Base-by-base conservation (phyloP, 2,888 invertebrate species). In the Anoncus sp. region DNA sequence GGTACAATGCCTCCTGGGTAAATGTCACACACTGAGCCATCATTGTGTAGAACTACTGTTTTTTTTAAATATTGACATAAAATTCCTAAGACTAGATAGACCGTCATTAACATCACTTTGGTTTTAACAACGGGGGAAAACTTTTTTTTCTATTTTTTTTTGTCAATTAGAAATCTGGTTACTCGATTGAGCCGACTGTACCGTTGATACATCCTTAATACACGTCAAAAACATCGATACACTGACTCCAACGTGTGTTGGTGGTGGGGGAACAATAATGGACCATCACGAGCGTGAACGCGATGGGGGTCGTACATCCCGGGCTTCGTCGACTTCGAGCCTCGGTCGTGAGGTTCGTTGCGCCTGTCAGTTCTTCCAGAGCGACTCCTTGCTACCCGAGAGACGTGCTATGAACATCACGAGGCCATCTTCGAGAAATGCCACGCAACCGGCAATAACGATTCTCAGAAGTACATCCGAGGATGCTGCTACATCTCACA, bases 301-400 rank as follows among this genome's bases (percentile, higher is more conserved):
- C 31, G 95, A 96, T 85, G 93, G 96, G 87, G 94, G 94, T 89
- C 94, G 95, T 88, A 94, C 95, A 89, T 94, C 95, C 82, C 94
- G 95, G 85, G 94, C 92, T 72, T 92, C 93, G 81, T 93, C 95
- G 84, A 94, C 93, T 85, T 94, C 96, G 77, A 91, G 91, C 87
- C 88, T 90, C 85, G 90, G 92, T 79, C 93, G 96, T 87, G 97
- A 97, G 90, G 96, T 97, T 79, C 95, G 97, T 85, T 97, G 97
- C 92, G 97, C 93, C 83, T 97, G 97, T 92, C 97, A 97, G 92
- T 97, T 95, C 92, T 97, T 94, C 92, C 95, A 96, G 92, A 94
- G 95, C 90, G 96, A 96, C 91, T 95, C 95, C 77, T 91, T 96
- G 85, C 92, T 97, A 85, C 96, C 96, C 78, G 96, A 96, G 90